These are phyloP conservation scores for Cyprinodon brontotheroides DNA, from an alignment of 2,113 vertebrate species.

Conservation along the genomic window DNA sequence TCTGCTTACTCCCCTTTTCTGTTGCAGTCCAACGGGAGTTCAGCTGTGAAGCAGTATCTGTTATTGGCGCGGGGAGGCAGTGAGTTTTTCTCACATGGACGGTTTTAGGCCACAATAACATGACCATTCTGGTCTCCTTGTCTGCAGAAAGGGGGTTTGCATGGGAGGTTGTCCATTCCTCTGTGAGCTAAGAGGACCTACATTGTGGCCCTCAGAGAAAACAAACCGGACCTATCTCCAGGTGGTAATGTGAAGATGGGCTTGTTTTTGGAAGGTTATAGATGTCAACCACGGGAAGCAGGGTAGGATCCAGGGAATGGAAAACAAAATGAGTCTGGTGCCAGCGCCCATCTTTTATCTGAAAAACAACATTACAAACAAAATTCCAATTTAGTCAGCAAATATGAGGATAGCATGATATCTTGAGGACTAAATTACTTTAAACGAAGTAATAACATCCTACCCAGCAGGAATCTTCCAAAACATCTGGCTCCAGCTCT, in stretches of 20 bases:
- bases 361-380: conserved; percentile 14
- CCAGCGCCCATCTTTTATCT: conserved; percentile 94
- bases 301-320: conserved; percentile 87
- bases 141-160: conserved; percentile 25
- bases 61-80: conserved; percentile 5
- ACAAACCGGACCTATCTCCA: conserved; percentile 96
- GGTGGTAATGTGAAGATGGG: conserved; percentile 87
- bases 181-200: conserved; percentile 3
- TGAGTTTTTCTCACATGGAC: conserved; percentile 42
- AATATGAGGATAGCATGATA: background rate
- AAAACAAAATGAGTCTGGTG: conserved; percentile 91
- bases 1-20: conserved; percentile 50
- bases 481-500: conserved; percentile 86
- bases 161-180: conserved; percentile 22
- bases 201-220: conserved; percentile 85
- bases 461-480: conserved; percentile 93
- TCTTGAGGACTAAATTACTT: background rate
- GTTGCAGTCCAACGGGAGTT: conserved; percentile 76
- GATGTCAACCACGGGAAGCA: conserved; percentile 89
- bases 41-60: conserved; percentile 51
- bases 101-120: conserved; percentile 26
- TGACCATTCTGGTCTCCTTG: conserved; percentile 34
- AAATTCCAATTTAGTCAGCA: background rate
- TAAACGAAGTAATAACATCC: background rate
- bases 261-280: conserved; percentile 87